Base-by-base conservation (phyloP, 2,888 invertebrate genomes). In the Caradrina clavipalpis region DNA sequence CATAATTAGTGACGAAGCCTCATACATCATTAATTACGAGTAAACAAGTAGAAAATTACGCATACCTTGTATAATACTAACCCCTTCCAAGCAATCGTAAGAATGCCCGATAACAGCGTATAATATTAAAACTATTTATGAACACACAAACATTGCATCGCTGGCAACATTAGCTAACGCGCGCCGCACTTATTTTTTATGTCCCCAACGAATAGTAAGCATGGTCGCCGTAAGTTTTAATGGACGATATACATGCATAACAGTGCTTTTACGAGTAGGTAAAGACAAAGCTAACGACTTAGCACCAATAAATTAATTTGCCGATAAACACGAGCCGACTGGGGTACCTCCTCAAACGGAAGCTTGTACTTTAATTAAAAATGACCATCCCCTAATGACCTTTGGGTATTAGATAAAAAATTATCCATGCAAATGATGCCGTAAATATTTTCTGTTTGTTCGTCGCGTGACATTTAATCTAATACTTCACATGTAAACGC, bases 221-320 rank as follows among this genome's bases (percentile, higher is more conserved):
- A 87, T 88, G 87, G 87, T 85, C 83, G 78, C 88, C 81, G 83
- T 87, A 87, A 87, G 84, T 84, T 86, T 87, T 90, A 89, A 90
- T 88, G 85, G 83, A 81, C 84, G 76, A 85, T 86, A 85, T 87
- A 88, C 87, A 89, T 85, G 84, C 83, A 84, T 80, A 83, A 82
- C 81, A 79, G 78, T 85, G 74, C 80, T 86, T 85, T 86, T 86
- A 85, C 78, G 85, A 82, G 83, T 84, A 81, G 70, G 69, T 78
- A 85, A 85, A 82, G 80, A 86, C 87, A 87, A 85, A 86, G 84
- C 88, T 84, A 87, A 91, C 87, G 85, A 89, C 85, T 87, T 85
- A 82, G 82, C 83, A 83, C 82, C 85, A 80, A 87, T 89, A 87
- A 89, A 91, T 91, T 91, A 87, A 90, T 90, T 88, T 90, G 73